These are phyloP conservation scores for Sebastolobus alascanus DNA, from an alignment of 2,797 vertebrate species.

Conservation along the genomic window DNA sequence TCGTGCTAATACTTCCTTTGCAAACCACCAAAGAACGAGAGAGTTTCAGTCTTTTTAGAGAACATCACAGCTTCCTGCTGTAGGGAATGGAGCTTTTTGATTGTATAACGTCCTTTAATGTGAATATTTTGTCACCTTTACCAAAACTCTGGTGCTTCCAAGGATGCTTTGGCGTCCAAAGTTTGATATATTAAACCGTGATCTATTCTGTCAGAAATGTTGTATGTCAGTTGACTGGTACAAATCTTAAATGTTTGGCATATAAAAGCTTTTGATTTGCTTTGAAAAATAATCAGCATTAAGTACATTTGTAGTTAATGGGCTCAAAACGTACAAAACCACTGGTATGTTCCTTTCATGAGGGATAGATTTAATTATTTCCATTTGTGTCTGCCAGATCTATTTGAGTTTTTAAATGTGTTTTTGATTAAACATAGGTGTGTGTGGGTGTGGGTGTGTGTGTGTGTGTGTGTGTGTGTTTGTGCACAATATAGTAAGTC, in stretches of 20 bases:
- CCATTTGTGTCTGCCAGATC: background rate
- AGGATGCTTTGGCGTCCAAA: background rate
- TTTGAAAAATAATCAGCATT: background rate
- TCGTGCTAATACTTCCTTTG: slow-evolving; percentile 1
- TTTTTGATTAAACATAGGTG: slow-evolving; percentile 4
- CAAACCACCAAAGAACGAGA: slow-evolving; percentile 13
- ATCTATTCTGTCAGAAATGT: background rate
- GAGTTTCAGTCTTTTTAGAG: slow-evolving; percentile 6
- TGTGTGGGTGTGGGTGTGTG: background rate
- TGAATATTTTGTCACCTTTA: too few relatives aligned
- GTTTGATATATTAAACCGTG: slow-evolving; percentile 3
- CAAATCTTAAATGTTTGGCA: background rate
- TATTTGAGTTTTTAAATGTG: slow-evolving; percentile 2
- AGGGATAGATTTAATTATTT: background rate
- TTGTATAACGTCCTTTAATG: background rate
- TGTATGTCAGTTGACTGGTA: background rate
- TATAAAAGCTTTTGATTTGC: background rate
- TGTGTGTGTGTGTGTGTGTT: background rate
- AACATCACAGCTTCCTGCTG: background rate
- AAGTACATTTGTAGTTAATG: background rate
- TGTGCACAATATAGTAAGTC: slow-evolving; percentile 3
- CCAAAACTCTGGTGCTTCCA: background rate
- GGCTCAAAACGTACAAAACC: background rate
- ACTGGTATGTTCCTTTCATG: background rate
- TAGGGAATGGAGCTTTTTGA: slow-evolving; percentile 1